Evolutionary conservation across 1,140 invertebrate species (phyloP), one percentile per base, ranked within the genome.

Genomic region (Cyphomyrmex costatus): DNA sequence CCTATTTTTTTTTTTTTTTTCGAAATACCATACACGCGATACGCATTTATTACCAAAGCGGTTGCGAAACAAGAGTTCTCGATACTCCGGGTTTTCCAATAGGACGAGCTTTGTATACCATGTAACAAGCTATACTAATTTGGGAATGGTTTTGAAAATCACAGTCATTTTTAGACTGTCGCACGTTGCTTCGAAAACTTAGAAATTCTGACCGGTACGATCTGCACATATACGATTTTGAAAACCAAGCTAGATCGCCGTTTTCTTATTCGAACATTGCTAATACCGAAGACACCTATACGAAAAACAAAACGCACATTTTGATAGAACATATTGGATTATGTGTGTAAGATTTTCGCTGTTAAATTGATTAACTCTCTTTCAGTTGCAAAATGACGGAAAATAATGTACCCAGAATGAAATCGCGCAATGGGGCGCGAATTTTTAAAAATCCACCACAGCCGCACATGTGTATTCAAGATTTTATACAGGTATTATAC

Each of bases 391-490:
- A 90, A 70, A 95, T 95, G 94, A 94, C 91, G 27, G 94, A 95
- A 78, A 91, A 92, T 49, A 68, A 76, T 33, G 86, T 89, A 21
- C 89, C 88, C 3, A 94, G 90, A 89, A 91, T 92, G 53, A 94
- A 94, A 19, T 33, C 30, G 87, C 93, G 94, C 27, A 94, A 94
- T 86, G 92, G 91, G 58, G 85, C 92, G 92, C 95, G 96, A 70
- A 95, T 96, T 88, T 97, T 97, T 85, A 97, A 97, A 92, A 97
- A 97, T 92, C 97, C 97, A 78, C 97, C 97, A 7, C 97, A 97
- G 84, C 97, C 97, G 33, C 96, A 97, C 92, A 97, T 97, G 97
- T 97, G 97, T 94, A 97, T 97, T 89, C 96, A 96, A 90, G 97
- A 97, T 88, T 96, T 95, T 78, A 95, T 97, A 87, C 95, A 96